Evolutionary conservation across 2,888 invertebrate genomes (phyloP), one percentile per base, ranked within the genome.

Genomic region (Syritta pipiens): DNA sequence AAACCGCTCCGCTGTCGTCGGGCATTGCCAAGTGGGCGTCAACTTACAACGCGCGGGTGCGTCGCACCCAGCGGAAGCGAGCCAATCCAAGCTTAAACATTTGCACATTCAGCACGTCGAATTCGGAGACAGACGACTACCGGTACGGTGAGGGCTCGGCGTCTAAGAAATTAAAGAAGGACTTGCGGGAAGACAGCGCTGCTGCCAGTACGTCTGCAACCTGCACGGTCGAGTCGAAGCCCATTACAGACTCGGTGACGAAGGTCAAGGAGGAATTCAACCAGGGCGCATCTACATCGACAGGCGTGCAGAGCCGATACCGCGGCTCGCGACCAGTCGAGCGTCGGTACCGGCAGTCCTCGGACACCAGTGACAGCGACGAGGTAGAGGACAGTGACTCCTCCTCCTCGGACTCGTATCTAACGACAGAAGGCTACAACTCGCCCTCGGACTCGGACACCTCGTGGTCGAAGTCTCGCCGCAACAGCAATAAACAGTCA

Each of bases 221-320:
- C 40, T 4, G 44, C 26, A 3, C 68, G 57, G 22, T 20, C 24
- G 30, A 17, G 44, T 2, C 40, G 22, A 46, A 59, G 14, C n/a
- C 55, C 28, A 12, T 30, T 19, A 53, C 68, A 14, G 17, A 69
- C 14, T 65, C 63, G 12, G 7, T 63, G 9, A 20, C 81, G 1
- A 81, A 63, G 30, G 75, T 75, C 4, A 79, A 81, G 14, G 85
- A 86, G 10, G 75, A 86, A 10, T 88, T 84, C 24, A 84, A 84
- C 69, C 77, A 86, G 82, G 87, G 87, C 1, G 86, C 87, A 51
- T 86, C 86, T 46, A 85, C 87, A 3, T 88, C 88, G 57, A 84
- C 85, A 0, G 87, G 87, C 0, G 65, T 87, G 0, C 83, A 84
- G 22, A 75, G 81, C 46, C 32, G 81, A 6, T 79, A 79, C 12